Percentiles rank a stretch among this genome's conserved stretches.
phyloP scores from a whole-genome alignment of 2,888 invertebrate genomes.

The Zeuzera pyrina region DNA sequence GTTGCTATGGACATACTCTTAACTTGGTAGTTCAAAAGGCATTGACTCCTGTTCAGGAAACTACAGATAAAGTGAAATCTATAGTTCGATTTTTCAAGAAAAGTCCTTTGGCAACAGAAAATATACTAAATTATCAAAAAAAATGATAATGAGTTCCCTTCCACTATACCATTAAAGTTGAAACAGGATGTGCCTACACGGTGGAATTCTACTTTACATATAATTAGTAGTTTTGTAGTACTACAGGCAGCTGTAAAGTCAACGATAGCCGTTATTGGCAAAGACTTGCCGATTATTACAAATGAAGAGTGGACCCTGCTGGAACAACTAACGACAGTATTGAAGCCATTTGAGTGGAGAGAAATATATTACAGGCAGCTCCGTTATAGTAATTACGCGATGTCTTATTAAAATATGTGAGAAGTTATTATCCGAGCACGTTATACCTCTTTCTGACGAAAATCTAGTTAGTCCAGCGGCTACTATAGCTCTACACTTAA shows the following conservation, averaged over 20 bases:
- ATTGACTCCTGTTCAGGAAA: slow-evolving; percentile 3
- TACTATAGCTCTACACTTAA: slow-evolving; percentile 6
- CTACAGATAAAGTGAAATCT: slow-evolving; percentile 15
- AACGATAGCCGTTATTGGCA: slow-evolving; percentile 5
- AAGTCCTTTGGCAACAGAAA: slow-evolving; percentile 13
- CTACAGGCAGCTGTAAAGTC: slow-evolving; percentile 6
- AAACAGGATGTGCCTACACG: slow-evolving; percentile 16
- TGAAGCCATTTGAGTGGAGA: slow-evolving; percentile 14
- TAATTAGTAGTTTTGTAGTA: slow-evolving; percentile 14
- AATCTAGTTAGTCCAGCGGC: slow-evolving; percentile 5
- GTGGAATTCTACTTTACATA: slow-evolving; percentile 18
- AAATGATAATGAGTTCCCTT: slow-evolving; percentile 9
- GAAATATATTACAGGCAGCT: slow-evolving; percentile 13
- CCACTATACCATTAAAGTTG: slow-evolving; percentile 10
- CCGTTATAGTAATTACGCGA: slow-evolving; percentile 10
- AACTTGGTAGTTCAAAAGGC: slow-evolving; percentile 18
- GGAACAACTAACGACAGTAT: slow-evolving; percentile 5
- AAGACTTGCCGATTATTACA: slow-evolving; percentile 4
- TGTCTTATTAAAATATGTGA: slow-evolving; percentile 3
- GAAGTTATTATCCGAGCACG: slow-evolving; percentile 2
- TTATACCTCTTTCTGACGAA: slow-evolving; percentile 2
- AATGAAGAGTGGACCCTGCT: slow-evolving; percentile 7
- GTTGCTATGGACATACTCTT: slow-evolving; percentile 18
- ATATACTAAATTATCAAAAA: slow-evolving; percentile 4
- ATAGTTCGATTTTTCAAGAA: slow-evolving; percentile 13